These are phyloP conservation scores for Punctoribates punctum DNA, from an alignment of 2,888 invertebrate species.

Conservation along the genomic window DNA sequence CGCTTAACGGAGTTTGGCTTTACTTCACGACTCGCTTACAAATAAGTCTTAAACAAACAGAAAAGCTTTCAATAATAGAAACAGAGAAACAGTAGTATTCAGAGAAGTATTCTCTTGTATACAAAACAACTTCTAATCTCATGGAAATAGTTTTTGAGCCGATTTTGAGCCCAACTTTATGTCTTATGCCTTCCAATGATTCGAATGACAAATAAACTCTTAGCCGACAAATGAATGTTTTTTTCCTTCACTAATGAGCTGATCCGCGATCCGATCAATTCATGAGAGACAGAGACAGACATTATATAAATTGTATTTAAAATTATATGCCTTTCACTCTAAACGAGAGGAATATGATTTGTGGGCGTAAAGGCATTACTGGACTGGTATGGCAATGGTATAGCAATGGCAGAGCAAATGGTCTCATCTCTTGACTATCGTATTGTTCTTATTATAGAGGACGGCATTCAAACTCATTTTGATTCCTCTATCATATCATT, in stretches of 20 bases:
- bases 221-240: neutral
- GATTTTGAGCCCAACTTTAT: slow-evolving; percentile 12
- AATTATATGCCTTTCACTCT: slow-evolving; percentile 9
- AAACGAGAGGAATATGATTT: slow-evolving; percentile 11
- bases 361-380: neutral
- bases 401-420: neutral
- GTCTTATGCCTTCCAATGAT: neutral
- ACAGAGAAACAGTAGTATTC: neutral
- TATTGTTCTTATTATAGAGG: slow-evolving; percentile 23
- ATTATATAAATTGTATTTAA: slow-evolving; percentile 26
- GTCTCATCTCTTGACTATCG: neutral
- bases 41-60: slow-evolving; percentile 36
- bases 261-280: slow-evolving; percentile 20
- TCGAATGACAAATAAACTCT: slow-evolving; percentile 25
- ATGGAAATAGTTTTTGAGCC: slow-evolving; percentile 26
- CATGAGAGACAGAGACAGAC: neutral
- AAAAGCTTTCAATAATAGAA: slow-evolving; percentile 3
- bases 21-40: slow-evolving; percentile 14
- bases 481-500: slow-evolving; percentile 10
- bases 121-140: slow-evolving; percentile 26
- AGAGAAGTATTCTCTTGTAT: slow-evolving; percentile 8
- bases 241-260: slow-evolving; percentile 12
- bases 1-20: slow-evolving; percentile 17
- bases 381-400: too few relatives aligned
- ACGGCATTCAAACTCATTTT: slow-evolving; percentile 17